Conservation (phyloP, 2,113 vertebrate species). For the Cyanoliseus patagonus region DNA sequence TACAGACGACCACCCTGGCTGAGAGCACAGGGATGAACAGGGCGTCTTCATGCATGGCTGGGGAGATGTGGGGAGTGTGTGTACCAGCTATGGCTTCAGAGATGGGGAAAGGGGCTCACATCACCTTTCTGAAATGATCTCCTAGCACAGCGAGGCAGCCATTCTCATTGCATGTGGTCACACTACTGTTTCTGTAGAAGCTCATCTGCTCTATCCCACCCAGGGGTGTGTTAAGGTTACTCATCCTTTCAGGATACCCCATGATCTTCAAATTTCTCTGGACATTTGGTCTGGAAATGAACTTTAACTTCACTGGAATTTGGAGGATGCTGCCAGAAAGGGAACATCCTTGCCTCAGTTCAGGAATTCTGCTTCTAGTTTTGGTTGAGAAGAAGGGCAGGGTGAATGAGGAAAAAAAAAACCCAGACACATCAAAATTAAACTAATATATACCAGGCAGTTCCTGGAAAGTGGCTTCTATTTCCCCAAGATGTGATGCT, state of each 20-base stretch:
- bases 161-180: not conserved
- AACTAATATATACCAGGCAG: not conserved
- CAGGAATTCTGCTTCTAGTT: not conserved
- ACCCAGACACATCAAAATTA: not conserved
- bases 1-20: constrained; percentile 77
- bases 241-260: rapidly evolving
- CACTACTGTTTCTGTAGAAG: not conserved
- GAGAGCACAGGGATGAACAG: constrained; percentile 42
- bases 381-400: not conserved
- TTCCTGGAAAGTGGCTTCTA: not conserved
- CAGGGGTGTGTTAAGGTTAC: rapidly evolving
- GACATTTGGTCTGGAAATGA: not conserved
- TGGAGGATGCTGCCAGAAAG: not conserved
- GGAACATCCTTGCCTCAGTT: not conserved
- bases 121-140: not conserved
- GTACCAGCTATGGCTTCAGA: not conserved
- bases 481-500: not conserved
- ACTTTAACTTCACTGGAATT: not conserved
- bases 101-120: not conserved
- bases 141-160: not conserved
- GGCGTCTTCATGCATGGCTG: constrained; percentile 5
- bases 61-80: not conserved
- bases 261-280: not conserved
- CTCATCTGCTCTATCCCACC: not conserved
- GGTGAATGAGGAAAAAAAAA: not conserved